phyloP scores from a whole-genome alignment of 2,113 vertebrate species.

The Nematolebias whitei region DNA sequence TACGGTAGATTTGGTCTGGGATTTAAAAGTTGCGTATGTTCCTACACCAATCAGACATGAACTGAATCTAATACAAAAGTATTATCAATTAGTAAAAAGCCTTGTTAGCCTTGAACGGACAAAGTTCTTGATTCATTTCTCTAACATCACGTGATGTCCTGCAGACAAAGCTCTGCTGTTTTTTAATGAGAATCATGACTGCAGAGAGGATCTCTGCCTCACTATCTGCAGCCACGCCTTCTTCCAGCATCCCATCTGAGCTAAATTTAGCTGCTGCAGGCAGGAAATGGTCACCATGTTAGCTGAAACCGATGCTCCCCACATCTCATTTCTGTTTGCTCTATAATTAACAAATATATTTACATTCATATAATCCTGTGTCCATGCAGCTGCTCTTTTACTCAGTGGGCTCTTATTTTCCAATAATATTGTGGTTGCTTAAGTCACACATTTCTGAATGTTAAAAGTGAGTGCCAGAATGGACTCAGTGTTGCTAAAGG shows the following conservation, averaged over 20 bases:
- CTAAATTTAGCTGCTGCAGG: constrained; percentile 78
- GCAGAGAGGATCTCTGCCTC: constrained; percentile 53
- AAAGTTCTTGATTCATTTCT: background rate
- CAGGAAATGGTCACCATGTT: constrained; percentile 49
- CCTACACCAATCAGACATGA: background rate
- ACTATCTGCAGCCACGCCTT: constrained; percentile 62
- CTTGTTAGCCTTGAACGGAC: background rate
- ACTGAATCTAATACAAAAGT: background rate
- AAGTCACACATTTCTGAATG: background rate
- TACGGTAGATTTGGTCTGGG: background rate
- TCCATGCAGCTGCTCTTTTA: background rate
- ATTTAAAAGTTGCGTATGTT: background rate
- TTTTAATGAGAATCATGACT: constrained; percentile 13
- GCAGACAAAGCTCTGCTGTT: background rate
- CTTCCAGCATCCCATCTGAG: constrained; percentile 58
- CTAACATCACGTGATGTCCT: too few species aligned
- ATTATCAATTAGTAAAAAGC: background rate
- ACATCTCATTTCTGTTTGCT: constrained; percentile 16
- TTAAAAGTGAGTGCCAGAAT: too few species aligned
- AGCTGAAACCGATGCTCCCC: constrained; percentile 31
- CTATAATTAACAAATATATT: constrained; percentile 10
- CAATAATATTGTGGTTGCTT: background rate
- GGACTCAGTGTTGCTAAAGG: background rate
- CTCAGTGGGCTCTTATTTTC: background rate
- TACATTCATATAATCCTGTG: constrained; percentile 7